Evolutionary conservation across 1,140 invertebrate genomes (phyloP), one percentile per base, ranked within the genome.

Genomic region (Pteromalus puparum): DNA sequence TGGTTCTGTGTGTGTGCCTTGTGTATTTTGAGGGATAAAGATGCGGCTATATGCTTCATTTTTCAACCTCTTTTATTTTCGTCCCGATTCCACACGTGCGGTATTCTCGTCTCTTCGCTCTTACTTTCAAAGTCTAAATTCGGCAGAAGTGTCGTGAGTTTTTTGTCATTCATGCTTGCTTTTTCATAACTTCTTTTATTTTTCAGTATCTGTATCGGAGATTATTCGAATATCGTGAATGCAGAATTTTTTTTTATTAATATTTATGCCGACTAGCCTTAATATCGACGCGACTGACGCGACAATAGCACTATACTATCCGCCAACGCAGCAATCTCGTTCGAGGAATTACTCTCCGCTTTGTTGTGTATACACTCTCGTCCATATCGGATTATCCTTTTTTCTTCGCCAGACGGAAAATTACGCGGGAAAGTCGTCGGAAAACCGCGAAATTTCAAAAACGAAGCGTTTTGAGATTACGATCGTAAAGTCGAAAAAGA

Each of bases 31-130:
- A 78, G 6, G 13, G 30, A 2, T 15, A 9, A 46, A 15, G 26
- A 18, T 7, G 53, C 18, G 12, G 4, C 7, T 61, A 5, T 12
- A 30, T 28, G 15, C 26, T 76, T 24, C 42, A 21, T 42, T 24
- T 68, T 4, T 79, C 38, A 26, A n/a, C 6, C 21, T 42, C 77
- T 61, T 67, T 67, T 30, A 38, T 7, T 26, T 76, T 53, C 48
- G 46, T 53, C 21, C 6, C n/a, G 61, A 2, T 78, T 65, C 53
- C n/a, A n/a, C n/a, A n/a, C n/a, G 0, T 21, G 21, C 6, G 76
- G 38, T 79, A 79, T 79, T 79, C 68, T 79, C 42, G 77, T 68
- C 34, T 68, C 3, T 79, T 68, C 34, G 65, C 77, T 26, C 65
- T 70, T 80, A 15, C 34, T 34, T 46, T 24, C 38, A 70, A 12